Conservation (phyloP, 2,113 vertebrate genomes). For the Lates calcarifer region DNA sequence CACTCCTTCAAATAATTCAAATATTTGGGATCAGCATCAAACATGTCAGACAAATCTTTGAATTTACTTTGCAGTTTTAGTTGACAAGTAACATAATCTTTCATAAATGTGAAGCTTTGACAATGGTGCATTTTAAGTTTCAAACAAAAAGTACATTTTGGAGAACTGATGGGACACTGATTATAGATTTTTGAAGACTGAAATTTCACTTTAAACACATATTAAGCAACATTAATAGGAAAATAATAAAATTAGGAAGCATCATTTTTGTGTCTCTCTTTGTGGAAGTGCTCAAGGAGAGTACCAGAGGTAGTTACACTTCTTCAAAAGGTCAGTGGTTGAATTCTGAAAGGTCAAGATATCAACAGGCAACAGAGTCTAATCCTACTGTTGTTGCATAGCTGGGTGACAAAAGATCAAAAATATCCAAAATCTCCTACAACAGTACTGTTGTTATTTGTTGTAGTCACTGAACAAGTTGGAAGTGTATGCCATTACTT, state of each 20-base stretch:
- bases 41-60: conserved; percentile 3
- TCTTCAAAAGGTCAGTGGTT: conserved; percentile 8
- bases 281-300: conserved; percentile 21
- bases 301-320: conserved; percentile 24
- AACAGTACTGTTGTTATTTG: neutral
- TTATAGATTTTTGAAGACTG: neutral
- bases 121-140: neutral
- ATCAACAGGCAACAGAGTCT: neutral
- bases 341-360: conserved; percentile 47
- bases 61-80: conserved; percentile 12
- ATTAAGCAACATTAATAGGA: conserved; percentile 19
- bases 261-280: neutral
- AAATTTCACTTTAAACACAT: conserved; percentile 11
- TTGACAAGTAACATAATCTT: neutral
- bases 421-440: conserved; percentile 3
- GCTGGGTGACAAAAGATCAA: conserved; percentile 15
- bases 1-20: conserved; percentile 15
- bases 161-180: neutral
- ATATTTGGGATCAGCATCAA: conserved; percentile 16
- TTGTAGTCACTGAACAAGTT: neutral
- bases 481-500: neutral
- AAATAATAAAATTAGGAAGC: conserved; percentile 17
- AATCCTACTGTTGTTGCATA: conserved; percentile 43
- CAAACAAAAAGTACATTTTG: neutral
- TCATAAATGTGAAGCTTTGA: neutral